A percentile compares a stretch with the other conserved stretches of the same genome.
Conservation (phyloP, 92 coral and sea anemone species). For the Galaxea fascicularis region DNA sequence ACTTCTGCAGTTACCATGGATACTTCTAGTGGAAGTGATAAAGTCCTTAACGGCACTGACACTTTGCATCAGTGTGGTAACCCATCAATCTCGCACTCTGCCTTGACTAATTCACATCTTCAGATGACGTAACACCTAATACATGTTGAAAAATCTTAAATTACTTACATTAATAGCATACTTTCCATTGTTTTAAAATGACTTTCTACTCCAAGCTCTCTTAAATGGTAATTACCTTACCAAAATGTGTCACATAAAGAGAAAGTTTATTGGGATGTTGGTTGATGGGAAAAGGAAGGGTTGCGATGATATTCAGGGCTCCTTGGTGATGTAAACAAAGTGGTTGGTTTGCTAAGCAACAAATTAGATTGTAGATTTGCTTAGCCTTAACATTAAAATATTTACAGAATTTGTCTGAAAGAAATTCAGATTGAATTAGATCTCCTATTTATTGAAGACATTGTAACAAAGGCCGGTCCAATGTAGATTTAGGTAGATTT, state of each 20-base stretch:
- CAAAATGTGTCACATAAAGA: background rate
- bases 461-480: conserved; percentile 42
- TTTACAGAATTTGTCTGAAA: background rate
- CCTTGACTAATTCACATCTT: conserved; percentile 61
- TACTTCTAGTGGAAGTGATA: conserved; percentile 49
- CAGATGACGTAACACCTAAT: conserved; percentile 66
- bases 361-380: background rate
- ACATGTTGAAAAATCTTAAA: background rate
- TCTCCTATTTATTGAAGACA: conserved; percentile 1
- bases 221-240: background rate
- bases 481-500: conserved; percentile 5
- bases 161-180: background rate
- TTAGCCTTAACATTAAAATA: background rate
- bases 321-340: too few species aligned
- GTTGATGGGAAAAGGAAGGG: background rate
- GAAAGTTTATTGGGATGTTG: background rate
- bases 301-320: too few species aligned
- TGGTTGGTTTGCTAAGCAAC: too few species aligned
- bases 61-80: conserved; percentile 43
- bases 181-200: background rate
- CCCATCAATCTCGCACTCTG: conserved; percentile 40
- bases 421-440: background rate
- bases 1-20: conserved; percentile 71
- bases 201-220: background rate
- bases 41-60: conserved; percentile 47